Conservation (phyloP, 2,797 vertebrate genomes). For the Myotis pilosus region DNA sequence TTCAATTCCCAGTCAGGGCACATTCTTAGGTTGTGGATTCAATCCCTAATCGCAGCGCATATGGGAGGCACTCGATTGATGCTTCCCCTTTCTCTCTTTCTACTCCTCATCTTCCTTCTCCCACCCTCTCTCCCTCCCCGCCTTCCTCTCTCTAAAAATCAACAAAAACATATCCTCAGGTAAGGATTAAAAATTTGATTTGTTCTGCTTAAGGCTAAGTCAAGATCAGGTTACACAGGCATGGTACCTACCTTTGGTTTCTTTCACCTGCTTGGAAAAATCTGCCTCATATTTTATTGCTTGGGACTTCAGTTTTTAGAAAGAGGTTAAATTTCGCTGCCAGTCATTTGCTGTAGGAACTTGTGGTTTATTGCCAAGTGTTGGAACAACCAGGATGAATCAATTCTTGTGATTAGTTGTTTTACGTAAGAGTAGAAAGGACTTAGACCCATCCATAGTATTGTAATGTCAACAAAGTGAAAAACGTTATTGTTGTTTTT, state of each 20-base stretch:
- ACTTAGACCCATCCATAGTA: background rate
- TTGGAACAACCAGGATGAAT: background rate
- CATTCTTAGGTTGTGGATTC: background rate
- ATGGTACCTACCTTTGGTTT: background rate
- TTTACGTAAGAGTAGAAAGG: background rate
- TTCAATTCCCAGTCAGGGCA: background rate
- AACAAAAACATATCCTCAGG: background rate
- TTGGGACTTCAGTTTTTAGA: conserved; percentile 17
- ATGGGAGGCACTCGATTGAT: background rate
- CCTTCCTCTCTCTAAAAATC: background rate
- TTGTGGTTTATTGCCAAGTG: background rate
- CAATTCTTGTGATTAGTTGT: background rate
- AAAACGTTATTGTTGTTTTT: background rate
- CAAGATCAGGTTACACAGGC: background rate
- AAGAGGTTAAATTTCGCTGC: conserved; percentile 10
- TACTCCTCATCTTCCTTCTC: background rate
- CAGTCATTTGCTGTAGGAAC: background rate
- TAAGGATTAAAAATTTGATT: background rate
- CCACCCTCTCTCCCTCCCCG: background rate
- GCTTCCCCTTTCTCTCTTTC: background rate
- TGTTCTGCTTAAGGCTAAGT: background rate
- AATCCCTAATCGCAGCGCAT: background rate
- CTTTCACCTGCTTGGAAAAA: background rate
- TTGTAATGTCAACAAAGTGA: conserved; percentile 17
- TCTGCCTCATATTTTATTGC: background rate